Base-by-base conservation (phyloP, 1,140 invertebrate species). In the Macrotrachela quadricornifera region DNA sequence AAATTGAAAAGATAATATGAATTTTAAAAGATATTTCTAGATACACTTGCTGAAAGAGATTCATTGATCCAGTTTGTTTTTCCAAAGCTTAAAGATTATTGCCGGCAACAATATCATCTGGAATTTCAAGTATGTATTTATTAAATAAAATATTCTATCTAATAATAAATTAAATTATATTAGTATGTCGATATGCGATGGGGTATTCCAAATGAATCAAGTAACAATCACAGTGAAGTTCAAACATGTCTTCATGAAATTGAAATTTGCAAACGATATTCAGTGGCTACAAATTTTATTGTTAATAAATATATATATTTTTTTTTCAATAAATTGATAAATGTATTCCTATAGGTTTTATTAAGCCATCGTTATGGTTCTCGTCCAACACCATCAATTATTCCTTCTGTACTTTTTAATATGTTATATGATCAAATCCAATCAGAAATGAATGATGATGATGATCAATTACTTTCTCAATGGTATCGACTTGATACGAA, bases 101-200 rank as follows among this genome's bases (percentile, higher is more conserved):
- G 49, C 39, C 16, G 15, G 14, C 88, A 95, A 67, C 90, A 87
- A 63, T 87, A 95, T 61, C 90, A 90, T 0, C 71, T 95, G n/a
- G 91, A 96, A 66, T 96, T 96, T 76, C 91, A 96, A 77, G 87
- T 88, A 69, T 68, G 61, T 49, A 30, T n/a, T n/a, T n/a, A 30
- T 8, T 6, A 49, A 41, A 18, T 8, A 50, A 38, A 16, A 8
- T 37, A 47, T 51, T 14, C 3, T 51, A 51, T 55, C 36, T 48
- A 45, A 45, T 14, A 49, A 8, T 41, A 12, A 18, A 16, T 15
- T 14, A 39, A 15, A 9, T 13, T 41, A 13, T 36, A 49, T 8
- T 39, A 58, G 57, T 45, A 54, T 13, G 36, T 57, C 6, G 58
- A 59, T 46, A 45, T 59, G 37, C 38, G 58, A 16, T 59, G 58